phyloP scores from a whole-genome alignment of 1,140 invertebrate genomes.

The Galendromus occidentalis region DNA sequence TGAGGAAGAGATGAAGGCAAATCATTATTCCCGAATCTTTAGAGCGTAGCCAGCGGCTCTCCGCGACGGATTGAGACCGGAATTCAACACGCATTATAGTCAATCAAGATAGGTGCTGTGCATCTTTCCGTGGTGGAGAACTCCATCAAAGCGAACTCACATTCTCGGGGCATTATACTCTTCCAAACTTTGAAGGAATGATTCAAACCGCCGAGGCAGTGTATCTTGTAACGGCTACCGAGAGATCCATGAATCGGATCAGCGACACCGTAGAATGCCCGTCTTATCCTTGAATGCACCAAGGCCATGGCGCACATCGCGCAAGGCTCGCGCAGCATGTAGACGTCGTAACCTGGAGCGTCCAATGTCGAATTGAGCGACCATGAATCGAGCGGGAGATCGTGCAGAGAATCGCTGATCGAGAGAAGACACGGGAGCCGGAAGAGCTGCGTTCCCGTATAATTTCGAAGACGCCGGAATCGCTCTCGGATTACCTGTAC shows the following conservation, averaged over 20 bases:
- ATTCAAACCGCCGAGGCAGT: conserved; percentile 56
- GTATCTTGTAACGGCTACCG: conserved; percentile 46
- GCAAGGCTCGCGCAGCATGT: conserved; percentile 65
- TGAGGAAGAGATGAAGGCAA: no score
- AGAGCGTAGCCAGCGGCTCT: no score
- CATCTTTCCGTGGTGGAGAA: background rate
- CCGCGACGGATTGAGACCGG: no score
- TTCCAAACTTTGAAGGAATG: conserved; percentile 69
- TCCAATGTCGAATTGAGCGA: background rate
- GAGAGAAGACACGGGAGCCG: no score
- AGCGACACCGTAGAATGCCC: conserved; percentile 52
- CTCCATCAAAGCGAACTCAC: background rate
- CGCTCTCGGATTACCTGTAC: conserved; percentile 14
- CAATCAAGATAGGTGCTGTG: background rate
- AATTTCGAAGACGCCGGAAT: background rate
- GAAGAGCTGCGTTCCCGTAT: background rate
- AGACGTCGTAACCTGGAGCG: conserved; percentile 49
- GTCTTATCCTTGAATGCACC: conserved; percentile 57
- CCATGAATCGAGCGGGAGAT: background rate
- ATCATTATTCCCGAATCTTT: no score
- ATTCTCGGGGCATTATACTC: conserved; percentile 20
- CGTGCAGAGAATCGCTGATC: no score
- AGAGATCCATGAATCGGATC: conserved; percentile 44
- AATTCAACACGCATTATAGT: no score
- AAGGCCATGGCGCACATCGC: conserved; percentile 78